Percentiles rank a stretch among this genome's conserved stretches.
These are phyloP conservation scores for Cosmorhoe ocellata DNA, from an alignment of 2,888 invertebrate genomes.

Conservation along the genomic window DNA sequence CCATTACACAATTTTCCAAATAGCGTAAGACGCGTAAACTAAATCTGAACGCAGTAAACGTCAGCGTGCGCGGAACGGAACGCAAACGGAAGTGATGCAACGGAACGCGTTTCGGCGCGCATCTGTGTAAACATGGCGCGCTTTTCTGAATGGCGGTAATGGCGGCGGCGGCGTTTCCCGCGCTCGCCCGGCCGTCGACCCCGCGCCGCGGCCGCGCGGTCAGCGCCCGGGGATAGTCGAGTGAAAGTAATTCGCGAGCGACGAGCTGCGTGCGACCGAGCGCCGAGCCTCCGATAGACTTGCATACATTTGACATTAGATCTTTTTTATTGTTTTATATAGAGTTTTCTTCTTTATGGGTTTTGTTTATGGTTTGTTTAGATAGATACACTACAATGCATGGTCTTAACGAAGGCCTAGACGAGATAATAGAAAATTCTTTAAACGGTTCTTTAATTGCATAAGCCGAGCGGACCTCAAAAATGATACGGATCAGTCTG, in stretches of 20 bases:
- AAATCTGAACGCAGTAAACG: conserved; percentile 64
- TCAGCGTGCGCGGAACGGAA: conserved; percentile 68
- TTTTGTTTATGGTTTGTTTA: background rate
- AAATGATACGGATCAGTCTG: too few relatives aligned
- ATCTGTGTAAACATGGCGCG: conserved; percentile 81
- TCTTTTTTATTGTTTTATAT: conserved; percentile 25
- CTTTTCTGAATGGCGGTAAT: conserved; percentile 77
- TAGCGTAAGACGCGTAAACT: conserved; percentile 46
- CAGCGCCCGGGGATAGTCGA: conserved; percentile 78
- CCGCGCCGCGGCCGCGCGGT: conserved; percentile 74
- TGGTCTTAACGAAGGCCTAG: background rate
- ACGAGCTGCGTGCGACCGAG: conserved; percentile 64
- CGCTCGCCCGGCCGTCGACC: conserved; percentile 75
- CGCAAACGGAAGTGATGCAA: conserved; percentile 81
- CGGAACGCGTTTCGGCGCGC: conserved; percentile 77
- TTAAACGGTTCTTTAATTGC: background rate
- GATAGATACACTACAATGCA: background rate
- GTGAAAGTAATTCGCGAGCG: conserved; percentile 81
- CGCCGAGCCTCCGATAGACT: conserved; percentile 54
- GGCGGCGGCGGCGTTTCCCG: conserved; percentile 67
- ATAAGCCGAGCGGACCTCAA: too few relatives aligned
- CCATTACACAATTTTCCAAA: conserved; percentile 21
- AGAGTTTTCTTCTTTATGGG: background rate
- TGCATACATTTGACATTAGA: conserved; percentile 26
- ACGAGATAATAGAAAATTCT: background rate